Percentiles rank a stretch among this genome's conserved stretches.
Evolutionary conservation across 2,113 vertebrate genomes (phyloP).

Genomic region (Lonchura striata): DNA sequence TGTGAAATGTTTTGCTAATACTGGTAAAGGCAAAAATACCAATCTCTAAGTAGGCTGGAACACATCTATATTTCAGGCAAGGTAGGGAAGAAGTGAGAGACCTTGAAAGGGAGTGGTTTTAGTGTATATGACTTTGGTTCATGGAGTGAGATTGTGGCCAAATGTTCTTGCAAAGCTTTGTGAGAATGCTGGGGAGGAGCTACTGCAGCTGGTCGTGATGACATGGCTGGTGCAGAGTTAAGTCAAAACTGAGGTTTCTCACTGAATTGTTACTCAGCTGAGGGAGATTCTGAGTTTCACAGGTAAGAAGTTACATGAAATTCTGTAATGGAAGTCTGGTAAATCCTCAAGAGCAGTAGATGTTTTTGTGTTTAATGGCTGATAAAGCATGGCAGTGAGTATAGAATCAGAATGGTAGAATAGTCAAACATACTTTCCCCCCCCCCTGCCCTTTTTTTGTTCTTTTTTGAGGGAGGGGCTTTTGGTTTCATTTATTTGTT

Average conservation of each 20-base stretch:
- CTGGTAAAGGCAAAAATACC: neutral
- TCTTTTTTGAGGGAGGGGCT: neutral
- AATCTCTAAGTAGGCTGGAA: neutral
- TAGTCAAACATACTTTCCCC: neutral
- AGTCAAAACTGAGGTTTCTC: neutral
- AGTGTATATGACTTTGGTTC: neutral
- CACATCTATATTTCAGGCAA: neutral
- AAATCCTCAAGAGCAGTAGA: neutral
- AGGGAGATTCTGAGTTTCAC: neutral
- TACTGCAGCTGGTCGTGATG: neutral
- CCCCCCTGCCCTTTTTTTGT: neutral
- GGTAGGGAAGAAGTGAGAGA: neutral
- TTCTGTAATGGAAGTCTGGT: neutral
- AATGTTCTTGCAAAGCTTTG: neutral
- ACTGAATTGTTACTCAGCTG: neutral
- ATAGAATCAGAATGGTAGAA: neutral
- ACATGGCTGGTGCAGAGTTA: rapidly evolving
- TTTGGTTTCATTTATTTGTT: neutral
- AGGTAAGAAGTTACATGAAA: neutral
- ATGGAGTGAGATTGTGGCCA: neutral
- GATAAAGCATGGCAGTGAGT: neutral
- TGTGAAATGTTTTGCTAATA: neutral
- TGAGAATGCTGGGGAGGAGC: neutral
- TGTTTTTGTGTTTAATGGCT: neutral
- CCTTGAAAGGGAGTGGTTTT: neutral